Percentiles rank a stretch among this genome's conserved stretches.
These are phyloP conservation scores for Zophobas morio DNA, from an alignment of 1,140 invertebrate species.

Conservation along the genomic window DNA sequence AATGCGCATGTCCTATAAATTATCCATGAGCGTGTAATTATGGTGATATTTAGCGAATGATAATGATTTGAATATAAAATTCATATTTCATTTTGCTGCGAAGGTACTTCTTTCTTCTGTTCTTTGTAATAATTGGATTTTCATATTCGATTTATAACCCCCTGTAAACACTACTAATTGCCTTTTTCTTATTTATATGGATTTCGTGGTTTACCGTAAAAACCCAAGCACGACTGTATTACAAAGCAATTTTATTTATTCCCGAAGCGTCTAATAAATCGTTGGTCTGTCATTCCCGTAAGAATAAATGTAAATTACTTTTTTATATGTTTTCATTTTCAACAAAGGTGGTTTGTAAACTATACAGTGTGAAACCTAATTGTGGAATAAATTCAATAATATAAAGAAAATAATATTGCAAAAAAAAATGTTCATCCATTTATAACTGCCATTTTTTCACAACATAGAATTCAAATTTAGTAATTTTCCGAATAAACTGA, in stretches of 20 bases:
- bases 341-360: no score
- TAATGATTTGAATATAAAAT: slow-evolving; percentile 42
- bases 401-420: no score
- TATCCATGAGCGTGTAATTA: slow-evolving; percentile 29
- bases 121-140: slow-evolving; percentile 29
- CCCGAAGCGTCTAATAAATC: slow-evolving; percentile 27
- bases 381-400: no score
- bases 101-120: slow-evolving; percentile 11
- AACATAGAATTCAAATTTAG: no score
- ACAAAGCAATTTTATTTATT: slow-evolving; percentile 18
- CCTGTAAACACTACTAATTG: slow-evolving; percentile 20
- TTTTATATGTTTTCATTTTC: no score
- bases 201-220: slow-evolving; percentile 22
- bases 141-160: slow-evolving; percentile 35
- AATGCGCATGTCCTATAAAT: slow-evolving; percentile 39
- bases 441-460: no score
- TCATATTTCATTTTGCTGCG: slow-evolving; percentile 28
- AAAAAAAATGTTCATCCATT: no score
- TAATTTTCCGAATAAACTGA: no score
- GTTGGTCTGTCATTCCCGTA: slow-evolving; percentile 14
- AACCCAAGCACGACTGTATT: slow-evolving; percentile 21
- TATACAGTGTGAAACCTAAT: no score
- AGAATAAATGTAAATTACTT: no score
- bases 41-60: slow-evolving; percentile 40
- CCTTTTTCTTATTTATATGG: slow-evolving; percentile 37